Percentiles rank a stretch among this genome's conserved stretches.
These are phyloP conservation scores for Psammodynastes pulverulentus DNA, from an alignment of 2,113 vertebrate species.

Conservation along the genomic window DNA sequence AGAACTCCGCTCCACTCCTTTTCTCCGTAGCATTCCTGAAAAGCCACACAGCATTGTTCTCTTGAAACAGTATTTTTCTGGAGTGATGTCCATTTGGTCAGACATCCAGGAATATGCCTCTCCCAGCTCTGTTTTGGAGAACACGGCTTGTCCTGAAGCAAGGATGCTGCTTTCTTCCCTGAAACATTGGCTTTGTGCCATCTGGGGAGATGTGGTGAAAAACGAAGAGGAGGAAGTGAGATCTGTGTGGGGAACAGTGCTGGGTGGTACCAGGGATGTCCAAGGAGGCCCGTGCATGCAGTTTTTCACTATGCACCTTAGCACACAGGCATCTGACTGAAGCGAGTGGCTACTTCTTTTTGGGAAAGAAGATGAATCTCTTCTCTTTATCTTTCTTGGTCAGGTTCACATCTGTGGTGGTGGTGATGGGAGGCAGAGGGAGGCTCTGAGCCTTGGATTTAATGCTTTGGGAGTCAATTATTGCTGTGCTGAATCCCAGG, in stretches of 20 bases:
- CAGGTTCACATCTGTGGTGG: conserved; percentile 63
- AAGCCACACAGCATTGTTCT: background rate
- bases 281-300: background rate
- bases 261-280: background rate
- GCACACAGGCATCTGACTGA: background rate
- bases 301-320: background rate
- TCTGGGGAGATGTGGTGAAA: background rate
- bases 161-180: background rate
- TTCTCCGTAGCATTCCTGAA: background rate
- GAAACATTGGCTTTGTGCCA: background rate
- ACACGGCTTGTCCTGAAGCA: background rate
- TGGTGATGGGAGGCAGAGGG: conserved; percentile 73
- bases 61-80: background rate
- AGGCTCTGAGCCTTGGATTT: conserved; percentile 78
- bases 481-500: conserved; percentile 78
- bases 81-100: background rate
- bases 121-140: background rate
- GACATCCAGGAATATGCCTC: background rate
- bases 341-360: conserved; percentile 81
- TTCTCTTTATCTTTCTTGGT: conserved; percentile 86
- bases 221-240: background rate
- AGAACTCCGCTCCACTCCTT: background rate
- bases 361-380: conserved; percentile 86
- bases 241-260: conserved; percentile 8
- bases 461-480: conserved; percentile 71